A percentile compares a stretch with the other conserved stretches of the same genome.
Conservation (phyloP, 2,888 invertebrate species). For the Tenthredo scrophulariae region DNA sequence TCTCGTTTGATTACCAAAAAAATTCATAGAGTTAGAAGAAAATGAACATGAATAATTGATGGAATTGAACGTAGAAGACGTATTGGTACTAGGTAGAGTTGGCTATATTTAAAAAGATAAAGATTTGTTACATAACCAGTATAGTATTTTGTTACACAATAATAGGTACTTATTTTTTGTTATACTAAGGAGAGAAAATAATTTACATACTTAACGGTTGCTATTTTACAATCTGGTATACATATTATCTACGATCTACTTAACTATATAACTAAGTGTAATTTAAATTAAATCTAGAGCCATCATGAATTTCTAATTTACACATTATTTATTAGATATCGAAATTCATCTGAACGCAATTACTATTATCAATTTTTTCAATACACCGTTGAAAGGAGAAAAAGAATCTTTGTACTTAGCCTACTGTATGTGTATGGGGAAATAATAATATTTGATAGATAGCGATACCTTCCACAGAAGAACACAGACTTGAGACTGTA, state of each 20-base stretch:
- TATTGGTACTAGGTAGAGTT: slow-evolving; percentile 12
- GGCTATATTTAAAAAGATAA: slow-evolving; percentile 51
- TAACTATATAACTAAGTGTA: neutral
- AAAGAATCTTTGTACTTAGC: slow-evolving; percentile 61
- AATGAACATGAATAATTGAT: neutral
- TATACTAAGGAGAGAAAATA: slow-evolving; percentile 36
- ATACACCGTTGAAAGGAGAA: slow-evolving; percentile 35
- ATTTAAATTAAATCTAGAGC: slow-evolving; percentile 47
- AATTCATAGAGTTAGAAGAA: neutral
- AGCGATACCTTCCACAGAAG: slow-evolving; percentile 57
- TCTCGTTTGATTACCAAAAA: neutral
- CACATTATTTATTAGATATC: slow-evolving; percentile 23
- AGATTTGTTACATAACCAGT: slow-evolving; percentile 49
- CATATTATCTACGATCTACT: slow-evolving; percentile 19
- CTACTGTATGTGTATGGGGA: slow-evolving; percentile 56
- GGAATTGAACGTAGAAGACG: neutral
- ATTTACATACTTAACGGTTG: slow-evolving; percentile 34
- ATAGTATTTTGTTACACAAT: slow-evolving; percentile 48
- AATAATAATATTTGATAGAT: slow-evolving; percentile 57
- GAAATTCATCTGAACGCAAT: slow-evolving; percentile 28
- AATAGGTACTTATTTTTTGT: slow-evolving; percentile 47
- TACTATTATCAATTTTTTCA: neutral
- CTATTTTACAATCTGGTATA: slow-evolving; percentile 43
- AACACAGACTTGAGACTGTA: slow-evolving; percentile 57
- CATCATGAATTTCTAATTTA: slow-evolving; percentile 31